phyloP scores from a whole-genome alignment of 2,113 vertebrate genomes.

The Tonatia bakeri region DNA sequence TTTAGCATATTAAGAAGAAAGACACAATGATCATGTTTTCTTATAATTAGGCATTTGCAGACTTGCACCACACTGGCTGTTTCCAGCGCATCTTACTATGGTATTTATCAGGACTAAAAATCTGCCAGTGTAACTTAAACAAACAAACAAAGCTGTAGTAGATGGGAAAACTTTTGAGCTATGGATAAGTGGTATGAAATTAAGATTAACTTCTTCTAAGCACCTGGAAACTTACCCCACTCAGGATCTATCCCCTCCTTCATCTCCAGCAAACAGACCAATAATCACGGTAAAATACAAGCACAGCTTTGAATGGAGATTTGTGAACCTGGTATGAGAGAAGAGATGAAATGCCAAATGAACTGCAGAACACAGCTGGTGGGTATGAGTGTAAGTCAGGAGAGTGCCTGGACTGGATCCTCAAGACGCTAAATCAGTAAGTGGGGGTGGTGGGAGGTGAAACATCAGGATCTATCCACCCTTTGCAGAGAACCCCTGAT shows the following conservation, averaged over 20 bases:
- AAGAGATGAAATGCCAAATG: background rate
- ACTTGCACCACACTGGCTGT: background rate
- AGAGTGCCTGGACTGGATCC: background rate
- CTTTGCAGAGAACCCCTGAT: background rate
- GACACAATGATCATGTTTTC: background rate
- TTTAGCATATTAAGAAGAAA: background rate
- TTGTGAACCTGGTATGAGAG: background rate
- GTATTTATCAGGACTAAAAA: background rate
- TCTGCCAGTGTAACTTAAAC: background rate
- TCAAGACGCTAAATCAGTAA: background rate
- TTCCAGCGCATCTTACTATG: background rate
- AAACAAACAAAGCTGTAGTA: background rate
- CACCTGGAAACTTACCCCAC: rapidly evolving
- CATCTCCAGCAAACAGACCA: background rate
- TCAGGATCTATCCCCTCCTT: background rate
- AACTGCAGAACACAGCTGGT: background rate
- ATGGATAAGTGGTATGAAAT: background rate
- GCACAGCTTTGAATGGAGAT: background rate
- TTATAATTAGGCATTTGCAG: background rate
- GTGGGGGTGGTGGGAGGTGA: background rate
- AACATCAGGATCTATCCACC: background rate
- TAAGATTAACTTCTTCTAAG: background rate
- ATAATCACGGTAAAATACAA: background rate
- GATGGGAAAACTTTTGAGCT: background rate
- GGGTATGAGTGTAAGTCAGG: background rate